Percentiles rank a stretch among this genome's conserved stretches.
Evolutionary conservation across 2,113 vertebrate species (phyloP).

Genomic region (Eurystomus gularis): DNA sequence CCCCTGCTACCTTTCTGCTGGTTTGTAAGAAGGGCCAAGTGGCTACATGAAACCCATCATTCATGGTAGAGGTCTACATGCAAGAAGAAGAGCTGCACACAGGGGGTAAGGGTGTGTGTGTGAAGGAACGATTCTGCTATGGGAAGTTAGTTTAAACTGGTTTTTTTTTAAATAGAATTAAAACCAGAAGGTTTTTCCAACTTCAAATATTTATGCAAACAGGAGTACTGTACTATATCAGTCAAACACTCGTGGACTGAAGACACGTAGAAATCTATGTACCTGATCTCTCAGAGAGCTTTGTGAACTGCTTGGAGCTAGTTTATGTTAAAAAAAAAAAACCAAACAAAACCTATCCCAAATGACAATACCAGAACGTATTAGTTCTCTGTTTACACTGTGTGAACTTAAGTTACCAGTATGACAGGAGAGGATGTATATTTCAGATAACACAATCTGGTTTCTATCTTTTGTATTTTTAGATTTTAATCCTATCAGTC

Average conservation of each 20-base stretch:
- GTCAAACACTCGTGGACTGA: slow-evolving; percentile 33
- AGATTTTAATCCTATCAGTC: slow-evolving; percentile 61
- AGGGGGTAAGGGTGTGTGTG: not conserved
- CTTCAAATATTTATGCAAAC: slow-evolving; percentile 79
- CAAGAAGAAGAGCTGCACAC: not conserved
- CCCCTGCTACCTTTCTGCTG: not conserved
- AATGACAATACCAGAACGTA: slow-evolving; percentile 34
- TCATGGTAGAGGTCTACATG: not conserved
- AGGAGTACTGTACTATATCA: slow-evolving; percentile 72
- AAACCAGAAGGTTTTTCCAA: slow-evolving; percentile 70
- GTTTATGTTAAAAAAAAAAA: slow-evolving; percentile 19
- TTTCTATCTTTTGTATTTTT: slow-evolving; percentile 68
- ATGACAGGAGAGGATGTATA: slow-evolving; percentile 74
- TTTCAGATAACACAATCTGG: slow-evolving; percentile 74
- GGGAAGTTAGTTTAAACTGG: slow-evolving; percentile 36
- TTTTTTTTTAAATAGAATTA: slow-evolving; percentile 57
- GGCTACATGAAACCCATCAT: not conserved
- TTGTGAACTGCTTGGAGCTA: not conserved
- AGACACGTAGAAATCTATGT: not conserved
- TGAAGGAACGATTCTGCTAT: not conserved
- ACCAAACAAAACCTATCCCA: not conserved
- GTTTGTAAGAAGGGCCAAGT: not conserved
- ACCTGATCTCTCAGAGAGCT: slow-evolving; percentile 1
- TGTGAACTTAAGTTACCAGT: slow-evolving; percentile 55
- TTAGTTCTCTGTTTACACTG: slow-evolving; percentile 40